Base-by-base conservation (phyloP, 2,888 invertebrate genomes). In the Amphipyra berbera region DNA sequence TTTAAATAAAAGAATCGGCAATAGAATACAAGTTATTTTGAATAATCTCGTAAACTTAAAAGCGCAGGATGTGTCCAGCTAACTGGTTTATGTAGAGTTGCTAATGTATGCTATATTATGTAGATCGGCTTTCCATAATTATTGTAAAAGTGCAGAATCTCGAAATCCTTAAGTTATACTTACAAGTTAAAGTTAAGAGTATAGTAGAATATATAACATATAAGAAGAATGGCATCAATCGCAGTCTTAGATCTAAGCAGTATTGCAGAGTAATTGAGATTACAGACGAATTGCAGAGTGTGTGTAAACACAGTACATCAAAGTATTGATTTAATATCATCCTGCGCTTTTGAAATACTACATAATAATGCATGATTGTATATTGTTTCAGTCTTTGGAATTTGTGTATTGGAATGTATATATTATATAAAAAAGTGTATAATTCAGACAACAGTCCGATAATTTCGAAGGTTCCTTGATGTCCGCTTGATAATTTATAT, bases 351-450 rank as follows among this genome's bases (percentile, higher is more conserved):
- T 37, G 13, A 63, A 77, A 69, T 74, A 72, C 72, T 69, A 73
- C 59, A 61, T 68, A 64, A 69, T 60, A 61, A 74, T 75, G 65
- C 66, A 75, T 68, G 61, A 68, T 72, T 71, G 70, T 79, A 73
- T 72, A 74, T 76, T 72, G 69, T 73, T 77, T 85, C 85, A 86
- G 85, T 86, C 85, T 86, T 86, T 85, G 85, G 82, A 81, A 84
- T 84, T 85, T 86, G 78, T 82, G 82, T 81, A 77, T 75, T 79
- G 85, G 80, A 82, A 81, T 82, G 81, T 79, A 54, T 79, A 54
- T 72, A 63, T 61, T 44, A 67, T 53, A 53, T 57, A 66, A 56
- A 55, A 61, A 48, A 41, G 30, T 52, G 42, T 65, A 60, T 41
- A 69, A 57, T 48, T 55, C 50, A 47, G 38, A 62, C 38, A 57